Base-by-base conservation (phyloP, 2,888 invertebrate genomes). In the Melikaiella ostensackeni region DNA sequence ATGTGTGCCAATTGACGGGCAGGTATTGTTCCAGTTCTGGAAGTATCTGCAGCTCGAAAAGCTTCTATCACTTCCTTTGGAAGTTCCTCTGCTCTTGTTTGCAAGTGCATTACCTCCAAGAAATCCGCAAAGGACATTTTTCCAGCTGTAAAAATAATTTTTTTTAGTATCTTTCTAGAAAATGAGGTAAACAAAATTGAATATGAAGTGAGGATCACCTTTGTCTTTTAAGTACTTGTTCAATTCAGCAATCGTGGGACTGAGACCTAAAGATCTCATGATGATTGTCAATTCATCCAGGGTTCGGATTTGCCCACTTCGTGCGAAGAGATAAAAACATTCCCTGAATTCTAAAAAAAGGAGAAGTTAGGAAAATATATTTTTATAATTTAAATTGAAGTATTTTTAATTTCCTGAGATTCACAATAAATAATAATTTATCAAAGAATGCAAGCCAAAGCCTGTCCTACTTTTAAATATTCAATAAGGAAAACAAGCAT, bases 81-180 rank as follows among this genome's bases (percentile, higher is more conserved):
- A 19, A 97, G 92, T 87, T 97, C 95, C 89, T 98, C 98, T 8
- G 96, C 95, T 89, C 93, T 93, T 38, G 96, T 97, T 90, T 98
- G 98, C 76, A 96, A 95, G 89, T 98, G 98, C 97, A 98, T 97
- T 1, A 98, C 97, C 89, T 98, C 98, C 66, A 99, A 92, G 89
- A 99, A 98, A 88, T 98, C 98, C 0, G 98, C 98, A 91, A 99
- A 99, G 0, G 96, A 96, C 96, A 98, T 97, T 92, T 97, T 97
- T 0, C 98, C 97, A 83, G 95, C 96, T 94, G 94, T 89, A 79
- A 78, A 74, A 30, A 33, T 1, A 70, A 42, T 24, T 4, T 2
- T n/a, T n/a, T 64, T 13, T 0, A 57, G 1, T 57, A 21, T 38
- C 1, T n/a, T 9, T 13, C 1, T 21, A 33, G 9, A 27, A n/a